A percentile compares a stretch with the other conserved stretches of the same genome.
These are phyloP conservation scores for Dicentrarchus labrax DNA, from an alignment of 2,113 vertebrate species.

Conservation along the genomic window DNA sequence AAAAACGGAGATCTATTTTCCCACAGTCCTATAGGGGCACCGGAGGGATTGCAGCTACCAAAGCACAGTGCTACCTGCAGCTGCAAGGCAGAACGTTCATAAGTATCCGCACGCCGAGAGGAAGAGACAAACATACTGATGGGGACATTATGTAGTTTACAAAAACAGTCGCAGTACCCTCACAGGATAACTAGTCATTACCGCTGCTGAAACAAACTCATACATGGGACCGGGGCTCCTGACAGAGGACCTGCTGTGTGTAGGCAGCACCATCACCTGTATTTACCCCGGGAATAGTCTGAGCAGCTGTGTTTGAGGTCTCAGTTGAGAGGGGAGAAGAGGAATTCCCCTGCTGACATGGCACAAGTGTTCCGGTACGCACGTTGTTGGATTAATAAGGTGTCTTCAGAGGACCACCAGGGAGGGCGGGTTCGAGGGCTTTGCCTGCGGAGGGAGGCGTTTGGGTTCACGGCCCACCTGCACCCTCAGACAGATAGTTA, in stretches of 20 bases:
- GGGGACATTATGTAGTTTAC: slow-evolving; percentile 20
- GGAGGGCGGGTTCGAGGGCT: not conserved
- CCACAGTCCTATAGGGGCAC: slow-evolving; percentile 5
- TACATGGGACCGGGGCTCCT: not conserved
- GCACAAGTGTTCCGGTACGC: slow-evolving; percentile 49
- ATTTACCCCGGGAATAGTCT: slow-evolving; percentile 33
- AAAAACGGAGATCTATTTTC: slow-evolving; percentile 9
- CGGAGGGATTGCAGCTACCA: not conserved
- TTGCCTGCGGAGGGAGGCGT: not conserved
- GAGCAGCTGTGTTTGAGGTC: slow-evolving; percentile 63
- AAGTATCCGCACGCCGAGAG: slow-evolving; percentile 24
- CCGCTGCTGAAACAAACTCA: slow-evolving; percentile 12
- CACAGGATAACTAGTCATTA: slow-evolving; percentile 32
- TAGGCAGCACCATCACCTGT: slow-evolving; percentile 46
- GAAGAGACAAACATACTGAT: slow-evolving; percentile 2
- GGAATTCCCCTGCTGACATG: slow-evolving; percentile 71
- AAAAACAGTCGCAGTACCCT: slow-evolving; percentile 17
- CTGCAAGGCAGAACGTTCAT: slow-evolving; percentile 9
- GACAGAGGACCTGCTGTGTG: slow-evolving; percentile 40
- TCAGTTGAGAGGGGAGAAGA: slow-evolving; percentile 64
- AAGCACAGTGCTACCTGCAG: slow-evolving; percentile 27
- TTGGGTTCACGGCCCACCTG: slow-evolving; percentile 40
- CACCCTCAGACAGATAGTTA: not conserved
- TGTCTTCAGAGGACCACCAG: slow-evolving; percentile 40
- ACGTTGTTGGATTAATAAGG: slow-evolving; percentile 66